These are phyloP conservation scores for Lophura nycthemera DNA, from an alignment of 2,113 vertebrate genomes.

Conservation along the genomic window DNA sequence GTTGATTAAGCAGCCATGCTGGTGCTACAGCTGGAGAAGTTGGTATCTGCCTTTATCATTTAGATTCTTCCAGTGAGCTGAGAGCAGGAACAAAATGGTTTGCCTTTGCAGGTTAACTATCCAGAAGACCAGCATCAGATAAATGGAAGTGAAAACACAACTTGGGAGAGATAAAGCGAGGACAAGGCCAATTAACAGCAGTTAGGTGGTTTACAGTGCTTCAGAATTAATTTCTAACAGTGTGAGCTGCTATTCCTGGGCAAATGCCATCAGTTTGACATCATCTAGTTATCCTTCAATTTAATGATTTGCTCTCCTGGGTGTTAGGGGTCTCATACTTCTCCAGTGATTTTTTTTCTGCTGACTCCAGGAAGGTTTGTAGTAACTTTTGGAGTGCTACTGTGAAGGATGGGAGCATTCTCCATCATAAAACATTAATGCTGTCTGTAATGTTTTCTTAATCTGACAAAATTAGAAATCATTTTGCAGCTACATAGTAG, in stretches of 20 bases:
- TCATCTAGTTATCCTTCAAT: not conserved
- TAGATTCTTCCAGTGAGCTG: not conserved
- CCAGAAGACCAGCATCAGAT: not conserved
- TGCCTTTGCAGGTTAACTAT: not conserved
- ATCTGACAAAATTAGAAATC: not conserved
- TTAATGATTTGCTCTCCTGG: not conserved
- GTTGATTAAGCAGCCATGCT: rapidly evolving
- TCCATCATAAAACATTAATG: not conserved
- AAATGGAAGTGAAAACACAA: not conserved
- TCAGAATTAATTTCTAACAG: not conserved
- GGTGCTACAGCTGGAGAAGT: not conserved
- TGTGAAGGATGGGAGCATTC: not conserved
- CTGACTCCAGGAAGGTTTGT: not conserved
- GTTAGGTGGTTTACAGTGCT: not conserved
- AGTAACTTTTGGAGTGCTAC: not conserved
- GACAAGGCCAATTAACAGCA: not conserved
- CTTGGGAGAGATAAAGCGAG: not conserved
- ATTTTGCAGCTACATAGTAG: not conserved
- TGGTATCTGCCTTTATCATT: not conserved
- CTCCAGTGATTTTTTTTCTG: not conserved
- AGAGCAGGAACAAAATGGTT: not conserved
- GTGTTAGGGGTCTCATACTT: not conserved
- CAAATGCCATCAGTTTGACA: not conserved
- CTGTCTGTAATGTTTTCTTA: not conserved
- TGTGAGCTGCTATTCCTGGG: not conserved